Base-by-base conservation (phyloP, 2,888 invertebrate species). In the Sthenelais limicola region DNA sequence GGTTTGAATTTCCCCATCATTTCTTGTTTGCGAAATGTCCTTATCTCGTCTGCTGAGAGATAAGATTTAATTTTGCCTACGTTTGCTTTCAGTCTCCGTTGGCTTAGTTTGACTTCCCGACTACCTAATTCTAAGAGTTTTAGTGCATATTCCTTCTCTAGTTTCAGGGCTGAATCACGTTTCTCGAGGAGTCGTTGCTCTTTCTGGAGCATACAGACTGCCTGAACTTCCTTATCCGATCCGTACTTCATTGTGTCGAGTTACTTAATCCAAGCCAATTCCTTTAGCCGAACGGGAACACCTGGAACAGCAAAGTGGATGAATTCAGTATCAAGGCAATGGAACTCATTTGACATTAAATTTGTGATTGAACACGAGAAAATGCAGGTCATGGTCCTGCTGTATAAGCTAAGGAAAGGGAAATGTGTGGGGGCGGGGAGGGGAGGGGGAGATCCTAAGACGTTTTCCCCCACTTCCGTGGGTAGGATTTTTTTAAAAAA, bases 131-230 rank as follows among this genome's bases (percentile, higher is more conserved):
- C 83, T 18, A 84, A 78, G n/a, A 85, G 77, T 67, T 84, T 83
- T 38, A 82, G 49, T 3, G 82, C 78, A 71, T 84, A 84, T 1
- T 79, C 76, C 67, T 81, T 78, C 74, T 85, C 83, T 28, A 83
- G 66, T 12, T 77, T 75, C 4, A 85, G 71, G 0, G 82, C 80
- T 47, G 81, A 81, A 47, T 83, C 72, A 4, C 81, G 79, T 62
- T 84, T 85, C 73, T 83, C 84, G 28, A 85, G 74, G n/a, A 79
- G 77, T 32, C 83, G 76, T 38, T 83, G 78, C 70, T 84, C 84
- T 73, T 84, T 85, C 68, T 82, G 74, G 76, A 85, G 84, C 56
- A 80, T 76, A 1, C 80, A 82, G 26, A 83, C 77, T 1, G 84
- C 84, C 38, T 80, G 76, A 21, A 81, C 76, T 51, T 82, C 81